These are phyloP conservation scores for Gasterosteus nipponicus DNA, from an alignment of 2,113 vertebrate species.

Conservation along the genomic window DNA sequence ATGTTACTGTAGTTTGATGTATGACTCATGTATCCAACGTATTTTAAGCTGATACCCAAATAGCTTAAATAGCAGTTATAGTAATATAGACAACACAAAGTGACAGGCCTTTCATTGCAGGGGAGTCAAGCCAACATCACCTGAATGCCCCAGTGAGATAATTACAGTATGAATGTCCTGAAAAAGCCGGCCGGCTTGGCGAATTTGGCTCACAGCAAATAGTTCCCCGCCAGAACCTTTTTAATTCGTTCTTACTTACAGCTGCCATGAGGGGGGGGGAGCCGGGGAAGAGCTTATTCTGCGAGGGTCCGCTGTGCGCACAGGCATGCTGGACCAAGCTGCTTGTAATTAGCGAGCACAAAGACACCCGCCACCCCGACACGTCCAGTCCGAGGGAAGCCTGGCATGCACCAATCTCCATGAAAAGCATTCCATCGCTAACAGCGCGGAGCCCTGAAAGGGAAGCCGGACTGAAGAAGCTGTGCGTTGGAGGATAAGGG, in stretches of 20 bases:
- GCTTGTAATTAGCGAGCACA: conserved; percentile 68
- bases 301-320: conserved; percentile 27
- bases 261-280: conserved; percentile 23
- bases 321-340: conserved; percentile 49
- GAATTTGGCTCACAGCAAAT: conserved; percentile 25
- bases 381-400: conserved; percentile 41
- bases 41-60: neutral
- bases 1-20: neutral
- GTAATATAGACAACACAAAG: neutral
- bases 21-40: neutral
- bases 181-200: conserved; percentile 4
- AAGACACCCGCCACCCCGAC: conserved; percentile 53
- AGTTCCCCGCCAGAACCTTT: conserved; percentile 24
- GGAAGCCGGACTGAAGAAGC: conserved; percentile 26
- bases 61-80: neutral
- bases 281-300: conserved; percentile 32
- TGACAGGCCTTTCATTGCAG: neutral
- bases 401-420: conserved; percentile 41
- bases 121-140: conserved; percentile 13
- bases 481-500: neutral
- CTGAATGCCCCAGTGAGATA: conserved; percentile 22
- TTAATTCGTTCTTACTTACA: neutral
- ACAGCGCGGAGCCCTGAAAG: conserved; percentile 38
- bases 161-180: conserved; percentile 32
- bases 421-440: conserved; percentile 54